Conservation (phyloP, 2,113 vertebrate species). For the Tachysurus vachellii region DNA sequence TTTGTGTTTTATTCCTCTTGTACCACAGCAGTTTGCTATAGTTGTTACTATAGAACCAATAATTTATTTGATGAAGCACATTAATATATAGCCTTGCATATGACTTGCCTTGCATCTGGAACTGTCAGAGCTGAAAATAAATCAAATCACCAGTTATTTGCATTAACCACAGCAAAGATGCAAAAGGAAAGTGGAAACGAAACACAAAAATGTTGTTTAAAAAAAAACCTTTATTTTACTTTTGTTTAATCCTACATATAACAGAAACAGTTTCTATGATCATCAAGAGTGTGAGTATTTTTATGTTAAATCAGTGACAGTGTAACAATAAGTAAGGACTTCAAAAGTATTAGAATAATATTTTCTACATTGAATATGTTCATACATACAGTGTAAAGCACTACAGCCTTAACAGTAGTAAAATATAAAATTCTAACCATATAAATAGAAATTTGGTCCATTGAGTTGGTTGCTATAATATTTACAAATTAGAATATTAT, state of each 20-base stretch:
- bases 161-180: background rate
- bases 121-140: background rate
- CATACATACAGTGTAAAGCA: constrained; percentile 76
- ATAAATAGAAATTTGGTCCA: constrained; percentile 99
- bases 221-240: constrained; percentile 48
- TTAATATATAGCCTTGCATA: background rate
- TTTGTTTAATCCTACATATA: constrained; percentile 69
- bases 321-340: constrained; percentile 66
- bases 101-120: background rate
- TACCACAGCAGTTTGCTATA: background rate
- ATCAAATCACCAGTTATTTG: background rate
- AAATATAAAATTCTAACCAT: constrained; percentile 99
- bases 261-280: constrained; percentile 72
- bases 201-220: background rate
- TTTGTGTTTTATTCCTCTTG: background rate
- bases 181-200: background rate
- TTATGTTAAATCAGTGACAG: constrained; percentile 77
- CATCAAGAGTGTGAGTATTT: constrained; percentile 82
- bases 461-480: constrained; percentile 82
- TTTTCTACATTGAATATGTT: constrained; percentile 81
- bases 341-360: constrained; percentile 74
- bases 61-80: background rate
- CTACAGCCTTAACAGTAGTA: constrained; percentile 88
- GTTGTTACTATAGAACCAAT: background rate
- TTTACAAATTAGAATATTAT: constrained; percentile 85